Evolutionary conservation across 2,113 vertebrate species (phyloP).

Genomic region (Brienomyrus longianalis): DNA sequence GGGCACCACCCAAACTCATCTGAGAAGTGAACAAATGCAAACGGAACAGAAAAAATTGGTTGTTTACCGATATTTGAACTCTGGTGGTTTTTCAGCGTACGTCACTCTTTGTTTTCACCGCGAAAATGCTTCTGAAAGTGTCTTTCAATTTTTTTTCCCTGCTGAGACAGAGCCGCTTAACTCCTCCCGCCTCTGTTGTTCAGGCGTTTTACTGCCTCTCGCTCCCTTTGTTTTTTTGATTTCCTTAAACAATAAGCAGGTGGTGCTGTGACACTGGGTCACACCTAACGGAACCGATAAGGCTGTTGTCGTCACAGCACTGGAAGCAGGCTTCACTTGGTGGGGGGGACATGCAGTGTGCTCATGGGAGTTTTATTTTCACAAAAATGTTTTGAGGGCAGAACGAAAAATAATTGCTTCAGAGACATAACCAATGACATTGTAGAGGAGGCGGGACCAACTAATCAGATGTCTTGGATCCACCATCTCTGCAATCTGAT

Average conservation of each 20-base stretch:
- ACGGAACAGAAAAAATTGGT: background rate
- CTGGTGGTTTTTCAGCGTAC: background rate
- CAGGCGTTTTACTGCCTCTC: constrained; percentile 12
- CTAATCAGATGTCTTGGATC: too few species aligned
- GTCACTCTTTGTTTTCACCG: background rate
- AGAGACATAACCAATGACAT: too few species aligned
- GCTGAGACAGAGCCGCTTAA: background rate
- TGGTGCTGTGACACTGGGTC: background rate
- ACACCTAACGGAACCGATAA: background rate
- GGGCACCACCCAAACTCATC: background rate
- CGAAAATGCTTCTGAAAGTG: background rate
- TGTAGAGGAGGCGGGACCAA: background rate
- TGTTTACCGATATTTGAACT: background rate
- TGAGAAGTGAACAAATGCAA: background rate
- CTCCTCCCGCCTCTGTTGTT: constrained; percentile 7
- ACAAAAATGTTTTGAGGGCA: too few species aligned
- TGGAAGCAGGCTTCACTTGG: background rate
- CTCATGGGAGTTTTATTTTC: too few species aligned
- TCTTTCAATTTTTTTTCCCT: background rate
- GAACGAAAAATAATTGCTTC: too few species aligned
- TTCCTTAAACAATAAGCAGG: constrained; percentile 19
- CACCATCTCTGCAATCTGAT: too few species aligned
- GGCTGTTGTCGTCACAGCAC: background rate
- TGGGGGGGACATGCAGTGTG: background rate
- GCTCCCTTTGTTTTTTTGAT: constrained; percentile 27